Conservation (phyloP, 1,140 invertebrate species). For the Coboldia fuscipes region DNA sequence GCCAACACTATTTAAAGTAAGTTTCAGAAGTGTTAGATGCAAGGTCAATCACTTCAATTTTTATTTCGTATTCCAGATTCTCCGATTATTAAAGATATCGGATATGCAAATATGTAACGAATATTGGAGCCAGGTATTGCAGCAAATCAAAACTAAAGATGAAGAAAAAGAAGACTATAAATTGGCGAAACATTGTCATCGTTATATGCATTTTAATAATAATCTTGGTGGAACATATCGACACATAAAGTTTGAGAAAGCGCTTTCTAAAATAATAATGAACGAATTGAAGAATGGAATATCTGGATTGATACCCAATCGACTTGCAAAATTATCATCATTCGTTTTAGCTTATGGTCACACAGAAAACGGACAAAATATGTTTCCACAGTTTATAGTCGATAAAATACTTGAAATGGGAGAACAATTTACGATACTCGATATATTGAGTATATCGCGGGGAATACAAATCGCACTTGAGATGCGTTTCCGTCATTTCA, state of each 20-base stretch:
- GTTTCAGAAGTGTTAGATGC: background rate
- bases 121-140: slow-evolving; percentile 20
- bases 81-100: slow-evolving; percentile 22
- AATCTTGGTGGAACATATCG: slow-evolving; percentile 25
- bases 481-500: slow-evolving; percentile 9
- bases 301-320: slow-evolving; percentile 15
- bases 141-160: slow-evolving; percentile 9
- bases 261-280: slow-evolving; percentile 18
- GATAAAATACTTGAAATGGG: slow-evolving; percentile 15
- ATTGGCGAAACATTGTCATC: slow-evolving; percentile 20
- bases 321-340: slow-evolving; percentile 18
- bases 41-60: background rate
- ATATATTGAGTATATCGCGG: slow-evolving; percentile 19
- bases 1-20: slow-evolving; percentile 6
- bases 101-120: slow-evolving; percentile 18
- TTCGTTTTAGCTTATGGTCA: slow-evolving; percentile 26
- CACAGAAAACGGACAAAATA: slow-evolving; percentile 11
- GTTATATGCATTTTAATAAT: slow-evolving; percentile 28
- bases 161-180: slow-evolving; percentile 11
- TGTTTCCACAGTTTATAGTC: slow-evolving; percentile 15
- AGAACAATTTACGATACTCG: slow-evolving; percentile 14
- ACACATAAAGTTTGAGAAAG: slow-evolving; percentile 21
- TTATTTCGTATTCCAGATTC: slow-evolving; percentile 14
- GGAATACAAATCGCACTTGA: slow-evolving; percentile 17
- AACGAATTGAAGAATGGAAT: slow-evolving; percentile 16